These are phyloP conservation scores for Myanophis thanlyinensis DNA, from an alignment of 2,113 vertebrate species.

Conservation along the genomic window DNA sequence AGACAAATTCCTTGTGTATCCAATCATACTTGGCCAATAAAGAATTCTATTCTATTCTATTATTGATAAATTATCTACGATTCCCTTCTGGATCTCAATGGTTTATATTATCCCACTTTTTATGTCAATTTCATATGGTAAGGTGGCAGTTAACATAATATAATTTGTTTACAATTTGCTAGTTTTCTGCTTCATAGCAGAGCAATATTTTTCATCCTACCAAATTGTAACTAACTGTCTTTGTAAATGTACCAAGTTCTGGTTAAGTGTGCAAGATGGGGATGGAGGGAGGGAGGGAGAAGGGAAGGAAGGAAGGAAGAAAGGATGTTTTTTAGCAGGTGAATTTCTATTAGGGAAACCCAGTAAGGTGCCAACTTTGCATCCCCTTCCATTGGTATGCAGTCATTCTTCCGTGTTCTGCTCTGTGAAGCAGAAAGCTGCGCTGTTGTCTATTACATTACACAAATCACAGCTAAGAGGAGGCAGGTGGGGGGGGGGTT, in stretches of 20 bases:
- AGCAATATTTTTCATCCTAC: background rate
- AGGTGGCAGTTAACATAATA: background rate
- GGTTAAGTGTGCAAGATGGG: background rate
- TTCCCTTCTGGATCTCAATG: background rate
- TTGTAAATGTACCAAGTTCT: background rate
- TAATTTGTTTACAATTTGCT: background rate
- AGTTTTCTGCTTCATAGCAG: background rate
- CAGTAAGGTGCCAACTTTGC: accelerated
- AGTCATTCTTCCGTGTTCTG: background rate
- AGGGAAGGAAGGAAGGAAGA: background rate
- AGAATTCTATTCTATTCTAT: too few species aligned
- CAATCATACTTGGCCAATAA: too few species aligned
- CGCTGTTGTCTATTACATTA: background rate
- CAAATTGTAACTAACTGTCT: background rate
- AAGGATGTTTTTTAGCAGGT: background rate
- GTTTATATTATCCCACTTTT: background rate
- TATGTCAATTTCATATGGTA: background rate
- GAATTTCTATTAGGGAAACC: background rate
- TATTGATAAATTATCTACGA: background rate
- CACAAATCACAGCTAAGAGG: conserved; percentile 1
- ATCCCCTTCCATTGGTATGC: accelerated
- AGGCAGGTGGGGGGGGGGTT: background rate
- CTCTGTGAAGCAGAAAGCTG: background rate
- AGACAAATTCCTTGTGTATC: too few species aligned
- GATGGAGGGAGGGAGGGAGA: too few species aligned